A percentile compares a stretch with the other conserved stretches of the same genome.
These are phyloP conservation scores for Pasiphila rectangulata DNA, from an alignment of 2,888 invertebrate species.

Conservation along the genomic window DNA sequence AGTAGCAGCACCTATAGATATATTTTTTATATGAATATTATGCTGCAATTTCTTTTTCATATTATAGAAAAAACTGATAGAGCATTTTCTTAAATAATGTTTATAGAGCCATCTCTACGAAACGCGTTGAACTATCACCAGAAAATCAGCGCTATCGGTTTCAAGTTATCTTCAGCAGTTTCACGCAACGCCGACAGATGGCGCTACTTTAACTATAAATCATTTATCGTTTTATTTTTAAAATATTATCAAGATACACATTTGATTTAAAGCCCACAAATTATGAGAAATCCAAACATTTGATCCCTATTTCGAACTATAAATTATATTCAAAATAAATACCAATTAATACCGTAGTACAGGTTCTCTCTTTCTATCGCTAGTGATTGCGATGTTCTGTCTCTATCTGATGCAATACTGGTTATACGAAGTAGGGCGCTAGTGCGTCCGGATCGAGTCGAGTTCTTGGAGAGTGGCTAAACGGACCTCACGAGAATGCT, in stretches of 20 bases:
- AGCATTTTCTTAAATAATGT: too few species aligned
- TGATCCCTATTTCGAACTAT: neutral
- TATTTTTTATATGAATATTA: too few species aligned
- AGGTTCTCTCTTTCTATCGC: conserved; percentile 46
- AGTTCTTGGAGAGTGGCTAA: conserved; percentile 74
- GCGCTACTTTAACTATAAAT: conserved; percentile 25
- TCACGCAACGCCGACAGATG: conserved; percentile 16
- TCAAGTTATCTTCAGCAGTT: conserved; percentile 2
- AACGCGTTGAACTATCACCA: neutral
- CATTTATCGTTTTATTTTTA: conserved; percentile 7
- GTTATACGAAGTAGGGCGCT: conserved; percentile 75
- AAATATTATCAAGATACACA: neutral
- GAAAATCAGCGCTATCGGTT: neutral
- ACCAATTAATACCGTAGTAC: conserved; percentile 15
- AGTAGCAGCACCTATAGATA: too few species aligned
- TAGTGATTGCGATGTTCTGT: conserved; percentile 41
- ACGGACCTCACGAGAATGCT: conserved; percentile 74
- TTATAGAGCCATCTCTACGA: conserved; percentile 14
- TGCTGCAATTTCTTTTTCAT: too few species aligned
- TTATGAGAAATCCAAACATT: neutral
- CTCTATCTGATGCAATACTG: conserved; percentile 68
- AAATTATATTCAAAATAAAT: neutral
- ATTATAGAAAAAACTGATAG: too few species aligned
- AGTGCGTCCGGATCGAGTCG: conserved; percentile 66
- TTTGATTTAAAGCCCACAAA: too few species aligned